Evolutionary conservation across 1,140 invertebrate genomes (phyloP).

Genomic region (Antheraea pernyi): DNA sequence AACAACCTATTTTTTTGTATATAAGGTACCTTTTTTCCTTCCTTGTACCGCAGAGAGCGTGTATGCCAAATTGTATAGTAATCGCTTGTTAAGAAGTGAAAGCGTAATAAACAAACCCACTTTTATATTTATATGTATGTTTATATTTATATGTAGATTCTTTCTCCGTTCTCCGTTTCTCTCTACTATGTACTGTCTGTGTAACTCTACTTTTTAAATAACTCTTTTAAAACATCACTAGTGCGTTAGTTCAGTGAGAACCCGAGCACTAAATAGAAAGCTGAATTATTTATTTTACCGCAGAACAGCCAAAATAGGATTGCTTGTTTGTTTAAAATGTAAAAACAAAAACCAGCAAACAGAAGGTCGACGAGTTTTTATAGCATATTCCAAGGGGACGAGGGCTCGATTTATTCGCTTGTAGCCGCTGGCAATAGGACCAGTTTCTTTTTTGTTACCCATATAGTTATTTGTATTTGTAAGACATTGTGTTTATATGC

Average conservation of each 20-base stretch:
- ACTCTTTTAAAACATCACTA: too few species aligned
- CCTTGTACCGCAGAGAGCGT: too few species aligned
- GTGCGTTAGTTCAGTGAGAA: not conserved
- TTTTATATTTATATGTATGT: too few species aligned
- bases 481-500: conserved; percentile 8
- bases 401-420: conserved; percentile 10
- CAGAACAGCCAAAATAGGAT: not conserved
- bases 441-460: conserved; percentile 1
- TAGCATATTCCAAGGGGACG: not conserved
- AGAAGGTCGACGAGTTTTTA: conserved; percentile 7
- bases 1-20: too few species aligned
- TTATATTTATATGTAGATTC: too few species aligned
- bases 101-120: too few species aligned
- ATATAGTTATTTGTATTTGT: conserved; percentile 3
- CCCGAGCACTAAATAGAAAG: not conserved
- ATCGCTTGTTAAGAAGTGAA: too few species aligned
- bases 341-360: conserved; percentile 6
- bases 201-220: too few species aligned
- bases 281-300: not conserved
- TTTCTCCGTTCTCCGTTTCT: too few species aligned
- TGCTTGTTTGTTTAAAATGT: conserved; percentile 9
- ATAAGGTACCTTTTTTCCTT: too few species aligned
- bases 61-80: too few species aligned
- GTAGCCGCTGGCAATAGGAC: conserved; percentile 9
- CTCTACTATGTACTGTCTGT: too few species aligned